These are phyloP conservation scores for Andricus grossulariae DNA, from an alignment of 1,140 invertebrate genomes.

Conservation along the genomic window DNA sequence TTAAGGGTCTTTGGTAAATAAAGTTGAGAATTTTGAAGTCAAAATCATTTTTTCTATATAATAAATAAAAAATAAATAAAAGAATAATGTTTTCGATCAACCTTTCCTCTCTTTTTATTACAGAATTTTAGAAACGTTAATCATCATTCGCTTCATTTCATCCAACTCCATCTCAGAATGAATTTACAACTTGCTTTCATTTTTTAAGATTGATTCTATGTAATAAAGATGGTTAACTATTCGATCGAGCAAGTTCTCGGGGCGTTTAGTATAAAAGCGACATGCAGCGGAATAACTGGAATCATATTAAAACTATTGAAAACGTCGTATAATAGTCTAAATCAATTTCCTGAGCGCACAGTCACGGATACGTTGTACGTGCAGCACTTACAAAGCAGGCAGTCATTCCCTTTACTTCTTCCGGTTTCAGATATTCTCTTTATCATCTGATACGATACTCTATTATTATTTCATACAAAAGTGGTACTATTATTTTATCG, in stretches of 20 bases:
- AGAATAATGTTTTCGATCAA: too few species aligned
- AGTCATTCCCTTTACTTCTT: constrained; percentile 1
- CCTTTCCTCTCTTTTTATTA: too few species aligned
- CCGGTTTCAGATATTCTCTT: constrained; percentile 1
- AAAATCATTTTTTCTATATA: too few species aligned
- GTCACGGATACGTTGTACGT: constrained; percentile 21
- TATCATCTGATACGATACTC: not conserved
- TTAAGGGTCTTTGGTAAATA: not conserved
- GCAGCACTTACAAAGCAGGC: not conserved
- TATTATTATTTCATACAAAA: constrained; percentile 2
- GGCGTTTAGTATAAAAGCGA: not conserved
- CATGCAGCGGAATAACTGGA: not conserved
- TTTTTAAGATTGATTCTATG: not conserved
- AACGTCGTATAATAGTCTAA: constrained; percentile 9
- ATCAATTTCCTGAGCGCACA: constrained; percentile 15
- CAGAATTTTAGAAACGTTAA: not conserved
- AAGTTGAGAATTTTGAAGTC: too few species aligned
- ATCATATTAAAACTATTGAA: constrained; percentile 5
- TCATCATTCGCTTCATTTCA: not conserved
- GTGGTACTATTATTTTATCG: not conserved
- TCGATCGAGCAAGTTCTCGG: not conserved
- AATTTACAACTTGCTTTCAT: not conserved
- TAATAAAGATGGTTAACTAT: not conserved
- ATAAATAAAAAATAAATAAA: too few species aligned
- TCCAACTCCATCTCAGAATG: not conserved